Evolutionary conservation across 2,888 invertebrate genomes (phyloP).

Genomic region (Dryobota labecula): DNA sequence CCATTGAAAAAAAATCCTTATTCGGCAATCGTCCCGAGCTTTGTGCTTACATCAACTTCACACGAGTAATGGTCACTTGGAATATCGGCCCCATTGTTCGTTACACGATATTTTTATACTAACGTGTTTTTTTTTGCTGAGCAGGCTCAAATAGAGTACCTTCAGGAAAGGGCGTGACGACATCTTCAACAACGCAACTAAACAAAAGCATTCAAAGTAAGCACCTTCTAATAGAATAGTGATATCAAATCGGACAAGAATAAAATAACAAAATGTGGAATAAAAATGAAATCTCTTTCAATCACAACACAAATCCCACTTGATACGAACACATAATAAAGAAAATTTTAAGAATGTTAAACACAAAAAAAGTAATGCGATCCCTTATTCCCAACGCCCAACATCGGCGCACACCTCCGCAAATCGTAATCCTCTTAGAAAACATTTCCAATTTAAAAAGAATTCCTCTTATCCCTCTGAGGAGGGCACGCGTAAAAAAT

Average conservation of each 20-base stretch:
- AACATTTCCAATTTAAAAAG: conserved; percentile 91
- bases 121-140: conserved; percentile 67
- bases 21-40: conserved; percentile 68
- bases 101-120: conserved; percentile 69
- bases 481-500: conserved; percentile 89
- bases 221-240: conserved; percentile 7
- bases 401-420: conserved; percentile 86
- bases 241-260: conserved; percentile 24
- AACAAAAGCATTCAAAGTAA: conserved; percentile 20
- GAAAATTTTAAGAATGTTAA: conserved; percentile 78
- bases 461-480: conserved; percentile 89
- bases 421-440: conserved; percentile 91
- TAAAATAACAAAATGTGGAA: conserved; percentile 23
- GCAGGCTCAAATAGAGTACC: conserved; percentile 59
- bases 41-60: conserved; percentile 75
- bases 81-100: conserved; percentile 77
- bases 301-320: conserved; percentile 68
- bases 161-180: conserved; percentile 62
- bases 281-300: conserved; percentile 54
- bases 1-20: conserved; percentile 66
- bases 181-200: conserved; percentile 21
- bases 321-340: conserved; percentile 68
- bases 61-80: conserved; percentile 77
- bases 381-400: conserved; percentile 83
- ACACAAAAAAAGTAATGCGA: conserved; percentile 82